Evolutionary conservation across 2,888 invertebrate species (phyloP).

Genomic region (Diachrysia chrysitis): DNA sequence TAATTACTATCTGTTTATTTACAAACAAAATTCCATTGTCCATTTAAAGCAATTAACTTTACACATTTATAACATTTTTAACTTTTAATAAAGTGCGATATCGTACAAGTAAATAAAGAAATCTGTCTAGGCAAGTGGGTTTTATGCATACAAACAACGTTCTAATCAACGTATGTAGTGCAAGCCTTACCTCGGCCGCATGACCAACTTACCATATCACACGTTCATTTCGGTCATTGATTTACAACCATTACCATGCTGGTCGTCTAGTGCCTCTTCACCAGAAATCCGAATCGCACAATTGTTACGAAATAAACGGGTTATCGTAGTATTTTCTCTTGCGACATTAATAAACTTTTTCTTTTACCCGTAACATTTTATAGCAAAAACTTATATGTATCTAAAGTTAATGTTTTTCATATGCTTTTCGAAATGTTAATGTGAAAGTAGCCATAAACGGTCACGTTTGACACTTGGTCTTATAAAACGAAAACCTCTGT

Average conservation of each 20-base stretch:
- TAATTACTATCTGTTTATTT: slow-evolving; percentile 63
- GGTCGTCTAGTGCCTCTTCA: slow-evolving; percentile 65
- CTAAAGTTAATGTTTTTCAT: neutral
- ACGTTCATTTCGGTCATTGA: slow-evolving; percentile 70
- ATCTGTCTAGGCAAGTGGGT: slow-evolving; percentile 47
- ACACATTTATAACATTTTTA: no score
- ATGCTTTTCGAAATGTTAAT: slow-evolving; percentile 32
- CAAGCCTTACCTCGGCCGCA: slow-evolving; percentile 72
- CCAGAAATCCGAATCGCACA: slow-evolving; percentile 68
- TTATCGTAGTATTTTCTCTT: slow-evolving; percentile 16
- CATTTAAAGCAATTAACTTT: neutral
- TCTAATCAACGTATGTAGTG: slow-evolving; percentile 67
- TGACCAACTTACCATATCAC: slow-evolving; percentile 82
- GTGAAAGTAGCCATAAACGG: slow-evolving; percentile 52
- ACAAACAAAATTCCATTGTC: slow-evolving; percentile 19
- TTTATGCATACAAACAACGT: slow-evolving; percentile 72
- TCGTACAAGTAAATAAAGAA: slow-evolving; percentile 40
- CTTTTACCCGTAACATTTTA: neutral
- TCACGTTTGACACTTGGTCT: slow-evolving; percentile 36
- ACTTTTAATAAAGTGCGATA: neutral
- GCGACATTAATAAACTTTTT: neutral
- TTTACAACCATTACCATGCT: slow-evolving; percentile 82
- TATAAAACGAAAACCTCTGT: slow-evolving; percentile 35
- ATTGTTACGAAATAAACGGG: slow-evolving; percentile 65
- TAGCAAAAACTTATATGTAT: neutral